phyloP scores from a whole-genome alignment of 2,888 invertebrate species.

The Augochlorella aurata region DNA sequence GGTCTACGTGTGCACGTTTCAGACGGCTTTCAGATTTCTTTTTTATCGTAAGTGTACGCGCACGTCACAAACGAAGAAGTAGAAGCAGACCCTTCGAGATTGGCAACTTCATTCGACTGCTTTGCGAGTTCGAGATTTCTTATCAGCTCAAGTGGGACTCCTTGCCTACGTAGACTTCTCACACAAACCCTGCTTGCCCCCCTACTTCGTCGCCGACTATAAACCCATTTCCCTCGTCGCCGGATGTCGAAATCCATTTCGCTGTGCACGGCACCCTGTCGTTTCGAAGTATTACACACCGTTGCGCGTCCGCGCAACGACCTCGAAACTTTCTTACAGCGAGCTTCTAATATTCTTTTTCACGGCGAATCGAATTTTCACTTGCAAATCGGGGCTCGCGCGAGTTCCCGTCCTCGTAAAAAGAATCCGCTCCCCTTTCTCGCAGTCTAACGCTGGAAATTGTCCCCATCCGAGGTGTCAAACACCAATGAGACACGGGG shows the following conservation, averaged over 20 bases:
- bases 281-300: background rate
- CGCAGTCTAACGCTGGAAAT: background rate
- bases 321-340: background rate
- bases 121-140: slow-evolving; percentile 12
- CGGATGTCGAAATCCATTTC: slow-evolving; percentile 24
- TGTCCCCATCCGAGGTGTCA: background rate
- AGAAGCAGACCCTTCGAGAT: slow-evolving; percentile 9
- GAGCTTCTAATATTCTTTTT: slow-evolving; percentile 17
- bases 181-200: background rate
- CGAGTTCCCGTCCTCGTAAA: background rate
- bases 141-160: slow-evolving; percentile 5
- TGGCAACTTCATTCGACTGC: slow-evolving; percentile 17
- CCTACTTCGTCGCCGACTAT: background rate
- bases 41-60: background rate
- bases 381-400: slow-evolving; percentile 8
- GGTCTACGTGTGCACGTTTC: background rate
- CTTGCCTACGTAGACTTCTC: background rate
- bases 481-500: background rate
- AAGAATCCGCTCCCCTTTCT: background rate
- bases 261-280: slow-evolving; percentile 6
- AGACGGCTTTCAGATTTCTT: background rate
- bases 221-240: slow-evolving; percentile 11
- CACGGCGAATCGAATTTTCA: slow-evolving; percentile 17
- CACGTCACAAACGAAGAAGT: slow-evolving; percentile 5
- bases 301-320: background rate